These are phyloP conservation scores for Saxidomus purpurata DNA, from an alignment of 1,140 invertebrate species.

Conservation along the genomic window DNA sequence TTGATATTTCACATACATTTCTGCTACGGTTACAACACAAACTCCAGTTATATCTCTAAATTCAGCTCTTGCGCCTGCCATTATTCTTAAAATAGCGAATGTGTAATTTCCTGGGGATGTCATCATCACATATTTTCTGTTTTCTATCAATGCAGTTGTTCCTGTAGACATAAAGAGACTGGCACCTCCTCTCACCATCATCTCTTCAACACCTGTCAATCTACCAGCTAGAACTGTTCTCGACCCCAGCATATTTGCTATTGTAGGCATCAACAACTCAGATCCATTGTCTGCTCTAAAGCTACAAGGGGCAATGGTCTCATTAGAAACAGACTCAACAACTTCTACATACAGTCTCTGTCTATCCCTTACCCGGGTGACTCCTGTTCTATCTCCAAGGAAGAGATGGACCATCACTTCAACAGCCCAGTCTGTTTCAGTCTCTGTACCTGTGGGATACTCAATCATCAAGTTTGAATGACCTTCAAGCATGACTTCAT, in stretches of 20 bases:
- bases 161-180: conserved; percentile 76
- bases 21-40: conserved; percentile 71
- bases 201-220: conserved; percentile 74
- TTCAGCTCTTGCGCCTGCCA: conserved; percentile 72
- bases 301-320: conserved; percentile 79
- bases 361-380: conserved; percentile 73
- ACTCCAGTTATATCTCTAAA: conserved; percentile 72
- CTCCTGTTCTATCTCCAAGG: conserved; percentile 78
- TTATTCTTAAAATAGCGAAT: conserved; percentile 72
- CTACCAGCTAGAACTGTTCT: conserved; percentile 76
- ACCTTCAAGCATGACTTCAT: conserved; percentile 76
- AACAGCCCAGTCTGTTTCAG: conserved; percentile 53
- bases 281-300: conserved; percentile 76
- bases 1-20: conserved; percentile 77
- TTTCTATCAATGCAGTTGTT: conserved; percentile 77
- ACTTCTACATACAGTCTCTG: conserved; percentile 80
- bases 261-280: conserved; percentile 78
- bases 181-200: conserved; percentile 73
- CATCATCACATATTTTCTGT: conserved; percentile 74
- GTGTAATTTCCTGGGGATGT: conserved; percentile 77
- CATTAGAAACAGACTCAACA: conserved; percentile 76
- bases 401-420: conserved; percentile 75
- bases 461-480: conserved; percentile 79
- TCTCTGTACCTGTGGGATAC: conserved; percentile 69
- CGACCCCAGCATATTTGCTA: conserved; percentile 74